Conservation (phyloP, 2,113 vertebrate genomes). For the Megaleporinus macrocephalus region DNA sequence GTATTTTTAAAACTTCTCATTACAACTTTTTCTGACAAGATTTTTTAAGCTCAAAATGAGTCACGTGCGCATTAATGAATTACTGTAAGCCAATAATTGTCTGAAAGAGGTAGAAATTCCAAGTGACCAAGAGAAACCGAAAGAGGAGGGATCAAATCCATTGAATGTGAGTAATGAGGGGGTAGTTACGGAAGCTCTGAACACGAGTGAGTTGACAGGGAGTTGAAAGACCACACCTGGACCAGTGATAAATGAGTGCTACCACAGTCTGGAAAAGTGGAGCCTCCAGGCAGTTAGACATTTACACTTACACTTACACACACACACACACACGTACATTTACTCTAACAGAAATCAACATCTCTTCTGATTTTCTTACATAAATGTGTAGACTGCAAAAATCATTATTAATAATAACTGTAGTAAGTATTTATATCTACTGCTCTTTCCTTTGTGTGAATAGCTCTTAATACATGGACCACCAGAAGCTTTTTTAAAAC, state of each 20-base stretch:
- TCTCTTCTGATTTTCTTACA: too few species aligned
- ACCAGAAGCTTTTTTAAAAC: too few species aligned
- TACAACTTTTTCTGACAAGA: neutral
- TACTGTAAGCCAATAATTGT: neutral
- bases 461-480: too few species aligned
- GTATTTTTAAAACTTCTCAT: neutral
- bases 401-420: too few species aligned
- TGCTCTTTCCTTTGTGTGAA: too few species aligned
- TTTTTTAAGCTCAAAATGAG: neutral
- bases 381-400: too few species aligned
- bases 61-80: neutral
- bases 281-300: slow-evolving; percentile 7
- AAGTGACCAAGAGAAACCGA: neutral
- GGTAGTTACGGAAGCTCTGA: slow-evolving; percentile 7
- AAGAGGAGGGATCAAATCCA: slow-evolving; percentile 2
- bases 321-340: neutral
- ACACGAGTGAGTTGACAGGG: slow-evolving; percentile 35
- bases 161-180: neutral
- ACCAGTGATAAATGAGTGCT: slow-evolving; percentile 15
- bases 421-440: too few species aligned
- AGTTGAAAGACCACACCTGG: slow-evolving; percentile 48
- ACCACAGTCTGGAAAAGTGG: neutral
- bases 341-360: too few species aligned
- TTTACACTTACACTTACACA: neutral
- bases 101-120: neutral